A percentile compares a stretch with the other conserved stretches of the same genome.
Evolutionary conservation across 2,113 vertebrate genomes (phyloP).

Genomic region (Choloepus hoffmanni): DNA sequence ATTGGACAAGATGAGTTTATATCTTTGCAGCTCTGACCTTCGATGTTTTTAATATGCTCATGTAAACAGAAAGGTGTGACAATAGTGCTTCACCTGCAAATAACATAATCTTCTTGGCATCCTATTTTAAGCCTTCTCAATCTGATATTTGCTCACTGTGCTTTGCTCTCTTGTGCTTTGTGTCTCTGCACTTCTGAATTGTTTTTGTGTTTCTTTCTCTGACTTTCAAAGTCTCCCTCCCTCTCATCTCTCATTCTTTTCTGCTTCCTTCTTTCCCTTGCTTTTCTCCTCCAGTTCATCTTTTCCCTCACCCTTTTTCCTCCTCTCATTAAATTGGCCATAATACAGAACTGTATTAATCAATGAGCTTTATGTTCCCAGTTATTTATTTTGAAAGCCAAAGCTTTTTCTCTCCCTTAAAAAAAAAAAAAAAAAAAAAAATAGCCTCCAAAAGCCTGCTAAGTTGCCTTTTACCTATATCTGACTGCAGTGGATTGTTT

Average conservation of each 20-base stretch:
- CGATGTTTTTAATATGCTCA: neutral
- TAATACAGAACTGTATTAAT: neutral
- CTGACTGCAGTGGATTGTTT: conserved; percentile 38
- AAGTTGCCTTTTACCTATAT: conserved; percentile 24
- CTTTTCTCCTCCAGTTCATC: neutral
- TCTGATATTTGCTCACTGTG: neutral
- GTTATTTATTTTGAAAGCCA: neutral
- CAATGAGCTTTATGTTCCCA: neutral
- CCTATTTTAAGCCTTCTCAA: accelerated
- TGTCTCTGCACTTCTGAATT: neutral
- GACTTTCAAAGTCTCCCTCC: neutral
- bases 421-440: neutral
- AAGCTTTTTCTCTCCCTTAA: neutral
- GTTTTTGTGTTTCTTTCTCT: neutral
- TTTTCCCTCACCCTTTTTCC: neutral
- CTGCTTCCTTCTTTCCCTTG: neutral
- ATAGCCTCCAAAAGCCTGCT: neutral
- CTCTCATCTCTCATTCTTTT: neutral
- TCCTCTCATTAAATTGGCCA: neutral
- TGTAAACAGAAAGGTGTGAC: too few relatives aligned
- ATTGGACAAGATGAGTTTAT: accelerated
- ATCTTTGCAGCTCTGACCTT: neutral
- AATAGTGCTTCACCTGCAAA: neutral
- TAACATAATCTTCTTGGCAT: too few relatives aligned
- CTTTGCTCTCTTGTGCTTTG: neutral